Conservation (phyloP, 1,140 invertebrate species). For the Melipona quadrifasciata region DNA sequence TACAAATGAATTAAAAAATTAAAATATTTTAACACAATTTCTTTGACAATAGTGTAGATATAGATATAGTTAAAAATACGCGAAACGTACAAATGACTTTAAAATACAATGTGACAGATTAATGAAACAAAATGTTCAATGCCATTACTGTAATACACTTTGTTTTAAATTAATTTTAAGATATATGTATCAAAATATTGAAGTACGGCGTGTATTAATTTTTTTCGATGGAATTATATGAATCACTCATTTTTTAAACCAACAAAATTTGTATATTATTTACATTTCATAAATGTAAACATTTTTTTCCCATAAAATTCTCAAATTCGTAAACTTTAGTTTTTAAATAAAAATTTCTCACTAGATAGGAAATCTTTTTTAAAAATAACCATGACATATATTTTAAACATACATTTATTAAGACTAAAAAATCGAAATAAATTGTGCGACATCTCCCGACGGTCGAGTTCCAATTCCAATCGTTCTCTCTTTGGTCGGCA, state of each 20-base stretch:
- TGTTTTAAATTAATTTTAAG: neutral
- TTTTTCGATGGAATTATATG: neutral
- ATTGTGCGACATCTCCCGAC: slow-evolving; percentile 34
- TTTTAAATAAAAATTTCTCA: slow-evolving; percentile 1
- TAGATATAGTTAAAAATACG: neutral
- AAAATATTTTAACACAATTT: slow-evolving; percentile 1
- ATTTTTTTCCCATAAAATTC: neutral
- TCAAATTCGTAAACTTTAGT: neutral
- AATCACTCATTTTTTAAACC: neutral
- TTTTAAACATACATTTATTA: slow-evolving; percentile 72
- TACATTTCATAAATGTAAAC: neutral
- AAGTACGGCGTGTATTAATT: neutral
- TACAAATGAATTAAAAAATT: neutral
- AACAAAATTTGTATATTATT: neutral
- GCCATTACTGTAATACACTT: neutral
- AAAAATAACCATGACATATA: slow-evolving; percentile 8
- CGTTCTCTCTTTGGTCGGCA: no score
- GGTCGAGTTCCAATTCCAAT: no score
- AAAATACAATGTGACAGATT: neutral
- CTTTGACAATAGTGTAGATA: neutral
- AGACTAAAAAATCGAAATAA: slow-evolving; percentile 71
- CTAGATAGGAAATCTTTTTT: neutral
- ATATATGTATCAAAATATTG: neutral
- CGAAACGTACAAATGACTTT: neutral
- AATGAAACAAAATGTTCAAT: neutral